Conservation (phyloP, 2,113 vertebrate genomes). For the Balaeniceps rex region DNA sequence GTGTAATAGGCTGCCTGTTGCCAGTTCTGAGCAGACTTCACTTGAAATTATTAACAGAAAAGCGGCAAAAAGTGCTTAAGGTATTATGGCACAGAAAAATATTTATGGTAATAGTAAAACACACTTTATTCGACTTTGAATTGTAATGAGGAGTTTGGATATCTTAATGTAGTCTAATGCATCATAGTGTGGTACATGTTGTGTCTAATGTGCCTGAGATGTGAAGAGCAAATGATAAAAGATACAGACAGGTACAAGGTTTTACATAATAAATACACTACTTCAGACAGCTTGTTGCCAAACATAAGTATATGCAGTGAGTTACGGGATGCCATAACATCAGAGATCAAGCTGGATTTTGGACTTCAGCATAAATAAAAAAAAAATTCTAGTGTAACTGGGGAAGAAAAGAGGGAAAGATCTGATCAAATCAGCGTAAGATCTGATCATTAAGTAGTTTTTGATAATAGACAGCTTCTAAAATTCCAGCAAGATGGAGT, state of each 20-base stretch:
- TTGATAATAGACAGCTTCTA: neutral
- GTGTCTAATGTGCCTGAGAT: neutral
- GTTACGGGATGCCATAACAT: neutral
- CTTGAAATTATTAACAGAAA: neutral
- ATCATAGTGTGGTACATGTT: fast-evolving
- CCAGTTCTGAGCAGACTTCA: neutral
- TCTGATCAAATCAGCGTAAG: neutral
- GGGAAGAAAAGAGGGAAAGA: neutral
- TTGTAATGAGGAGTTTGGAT: neutral
- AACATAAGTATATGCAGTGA: neutral
- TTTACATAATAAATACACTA: neutral
- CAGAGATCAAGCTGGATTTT: neutral
- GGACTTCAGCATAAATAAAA: neutral
- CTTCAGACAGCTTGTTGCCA: neutral
- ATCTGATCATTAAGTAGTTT: neutral
- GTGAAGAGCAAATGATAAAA: neutral
- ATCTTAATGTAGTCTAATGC: neutral
- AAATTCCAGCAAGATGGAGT: neutral
- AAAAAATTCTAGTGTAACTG: neutral
- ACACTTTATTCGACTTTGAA: neutral
- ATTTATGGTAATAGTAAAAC: neutral
- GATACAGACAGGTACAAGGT: neutral
- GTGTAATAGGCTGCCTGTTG: neutral
- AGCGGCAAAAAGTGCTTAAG: neutral
- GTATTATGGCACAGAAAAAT: neutral